Percentiles rank a stretch among this genome's conserved stretches.
Conservation (phyloP, 1,140 invertebrate genomes). For the Ceratina australensis region DNA sequence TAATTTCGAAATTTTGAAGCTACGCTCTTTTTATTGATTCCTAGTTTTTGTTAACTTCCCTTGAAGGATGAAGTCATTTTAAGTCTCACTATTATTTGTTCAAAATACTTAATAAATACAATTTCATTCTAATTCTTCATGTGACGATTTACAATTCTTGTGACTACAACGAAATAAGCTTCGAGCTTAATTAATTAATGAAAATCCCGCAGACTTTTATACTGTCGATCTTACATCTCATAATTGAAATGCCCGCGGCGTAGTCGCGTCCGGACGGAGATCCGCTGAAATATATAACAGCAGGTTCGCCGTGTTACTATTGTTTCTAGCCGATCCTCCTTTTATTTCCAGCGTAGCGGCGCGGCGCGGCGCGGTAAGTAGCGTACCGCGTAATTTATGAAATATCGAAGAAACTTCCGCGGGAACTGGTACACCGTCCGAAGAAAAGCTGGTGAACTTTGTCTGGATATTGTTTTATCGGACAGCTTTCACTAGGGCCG, state of each 20-base stretch:
- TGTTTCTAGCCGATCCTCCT: neutral
- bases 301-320: neutral
- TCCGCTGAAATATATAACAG: neutral
- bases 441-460: slow-evolving; percentile 5
- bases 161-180: too few relatives aligned
- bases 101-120: too few relatives aligned
- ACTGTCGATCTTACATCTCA: neutral
- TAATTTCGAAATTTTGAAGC: too few relatives aligned
- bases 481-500: slow-evolving; percentile 32
- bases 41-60: too few relatives aligned
- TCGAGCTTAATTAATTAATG: too few relatives aligned
- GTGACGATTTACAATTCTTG: too few relatives aligned
- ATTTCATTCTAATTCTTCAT: too few relatives aligned
- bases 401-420: neutral
- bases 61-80: too few relatives aligned
- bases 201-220: too few relatives aligned
- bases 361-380: neutral
- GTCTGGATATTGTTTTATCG: slow-evolving; percentile 55
- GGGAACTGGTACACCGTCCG: neutral
- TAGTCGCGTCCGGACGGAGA: neutral
- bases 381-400: slow-evolving; percentile 15
- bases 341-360: neutral
- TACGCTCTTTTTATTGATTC: too few relatives aligned
- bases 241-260: neutral
- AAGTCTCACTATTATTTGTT: too few relatives aligned